phyloP scores from a whole-genome alignment of 1,140 invertebrate species.

The Drosophila pectinifera region DNA sequence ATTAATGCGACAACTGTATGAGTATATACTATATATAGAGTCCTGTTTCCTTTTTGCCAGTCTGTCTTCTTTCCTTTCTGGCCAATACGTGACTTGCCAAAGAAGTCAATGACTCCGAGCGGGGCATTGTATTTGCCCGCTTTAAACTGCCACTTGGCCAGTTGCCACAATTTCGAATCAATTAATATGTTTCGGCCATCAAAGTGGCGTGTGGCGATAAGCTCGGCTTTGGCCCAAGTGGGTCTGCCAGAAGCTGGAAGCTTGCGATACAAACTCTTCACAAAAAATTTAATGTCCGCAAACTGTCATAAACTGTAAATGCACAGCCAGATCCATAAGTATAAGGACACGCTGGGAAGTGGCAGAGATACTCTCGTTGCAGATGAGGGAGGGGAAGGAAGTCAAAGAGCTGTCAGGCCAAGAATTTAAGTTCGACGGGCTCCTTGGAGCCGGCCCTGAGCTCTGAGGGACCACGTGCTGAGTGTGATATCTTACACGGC shows the following conservation, averaged over 20 bases:
- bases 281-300: slow-evolving; percentile 48
- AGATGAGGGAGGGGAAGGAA: slow-evolving; percentile 4
- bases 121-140: slow-evolving; percentile 21
- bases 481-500: background rate
- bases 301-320: slow-evolving; percentile 74
- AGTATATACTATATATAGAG: slow-evolving; percentile 4
- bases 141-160: slow-evolving; percentile 19
- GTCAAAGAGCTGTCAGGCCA: slow-evolving; percentile 35
- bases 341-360: slow-evolving; percentile 17
- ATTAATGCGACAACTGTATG: slow-evolving; percentile 48
- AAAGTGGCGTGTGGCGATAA: slow-evolving; percentile 30
- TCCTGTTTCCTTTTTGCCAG: slow-evolving; percentile 12
- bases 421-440: slow-evolving; percentile 56
- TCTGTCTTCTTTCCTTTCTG: background rate
- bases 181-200: slow-evolving; percentile 35
- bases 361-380: background rate
- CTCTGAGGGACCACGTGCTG: slow-evolving; percentile 22
- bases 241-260: slow-evolving; percentile 4
- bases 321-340: slow-evolving; percentile 33
- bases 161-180: slow-evolving; percentile 32
- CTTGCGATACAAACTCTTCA: slow-evolving; percentile 31
- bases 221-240: slow-evolving; percentile 11
- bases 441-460: background rate
- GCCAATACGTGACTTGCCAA: slow-evolving; percentile 24
- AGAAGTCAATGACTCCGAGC: slow-evolving; percentile 32